Conservation (phyloP, 2,113 vertebrate species). For the Boulengeromyrus knoepffleri region DNA sequence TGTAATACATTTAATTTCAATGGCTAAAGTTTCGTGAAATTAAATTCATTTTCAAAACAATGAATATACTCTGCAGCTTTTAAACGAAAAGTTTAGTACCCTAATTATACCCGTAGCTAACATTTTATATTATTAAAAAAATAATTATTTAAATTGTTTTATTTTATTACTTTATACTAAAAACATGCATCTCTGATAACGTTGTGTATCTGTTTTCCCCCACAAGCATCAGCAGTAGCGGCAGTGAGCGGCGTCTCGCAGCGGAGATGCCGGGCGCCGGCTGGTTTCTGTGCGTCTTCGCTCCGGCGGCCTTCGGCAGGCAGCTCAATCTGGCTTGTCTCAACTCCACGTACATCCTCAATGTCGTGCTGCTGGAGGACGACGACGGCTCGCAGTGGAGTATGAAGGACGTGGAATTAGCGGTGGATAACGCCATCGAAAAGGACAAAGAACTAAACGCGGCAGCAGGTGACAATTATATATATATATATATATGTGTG, state of each 20-base stretch:
- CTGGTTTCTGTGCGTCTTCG: constrained; percentile 30
- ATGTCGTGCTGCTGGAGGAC: constrained; percentile 79
- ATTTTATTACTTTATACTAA: neutral
- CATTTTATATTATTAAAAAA: neutral
- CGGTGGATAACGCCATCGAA: constrained; percentile 57
- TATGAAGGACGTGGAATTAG: constrained; percentile 45
- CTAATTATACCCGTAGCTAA: neutral
- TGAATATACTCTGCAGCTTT: neutral
- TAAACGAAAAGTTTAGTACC: neutral
- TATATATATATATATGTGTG: no score
- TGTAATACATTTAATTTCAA: neutral
- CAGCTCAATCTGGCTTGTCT: constrained; percentile 26
- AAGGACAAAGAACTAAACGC: constrained; percentile 42
- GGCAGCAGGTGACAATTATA: constrained; percentile 39
- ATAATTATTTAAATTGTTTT: neutral
- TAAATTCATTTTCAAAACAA: neutral
- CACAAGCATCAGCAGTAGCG: no score
- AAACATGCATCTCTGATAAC: neutral
- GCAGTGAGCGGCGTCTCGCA: neutral
- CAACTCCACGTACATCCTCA: constrained; percentile 50
- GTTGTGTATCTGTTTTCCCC: neutral
- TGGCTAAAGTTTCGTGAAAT: neutral
- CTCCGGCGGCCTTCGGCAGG: constrained; percentile 2
- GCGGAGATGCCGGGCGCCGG: constrained; percentile 23
- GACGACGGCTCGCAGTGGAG: constrained; percentile 54